Evolutionary conservation across 2,113 vertebrate species (phyloP), one percentile per base, ranked within the genome.

Genomic region (Hippolais icterina): DNA sequence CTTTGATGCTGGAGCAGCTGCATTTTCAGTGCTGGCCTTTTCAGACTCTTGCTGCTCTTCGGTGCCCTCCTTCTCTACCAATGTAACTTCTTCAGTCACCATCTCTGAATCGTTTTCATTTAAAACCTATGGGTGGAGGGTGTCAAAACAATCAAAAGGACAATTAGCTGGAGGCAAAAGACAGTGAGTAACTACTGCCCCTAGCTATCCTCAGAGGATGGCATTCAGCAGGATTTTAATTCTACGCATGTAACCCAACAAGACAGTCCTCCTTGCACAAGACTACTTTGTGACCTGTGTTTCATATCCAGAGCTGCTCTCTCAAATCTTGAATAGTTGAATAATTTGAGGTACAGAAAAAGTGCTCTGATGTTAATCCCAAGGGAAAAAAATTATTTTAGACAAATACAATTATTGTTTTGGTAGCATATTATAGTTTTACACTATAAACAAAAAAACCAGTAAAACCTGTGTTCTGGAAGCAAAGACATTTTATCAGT

Each of bases 21-120:
- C n/a, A 31, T 77, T 95, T 72, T 93, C 97, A 82, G 41, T 68
- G 56, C 37, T 87, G 81, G 86, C 75, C 69, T 86, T 96, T 57
- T 92, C 87, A 72, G 83, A 42, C 31, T 68, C 77, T 11, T 92
- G 71, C 46, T 96, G 61, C n/a, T 98, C 97, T 77, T 97, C 96
- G 2, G 11, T 20, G 22, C 59, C 42, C 22, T 87, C 92, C 57
- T 96, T 94, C 35, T 97, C 96, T 68, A 83, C 91, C 47, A 39
- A 59, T 42, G 64, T 17, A 46, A 24, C 44, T 97, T 97, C 97
- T 10, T 96, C 96, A 56, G 77, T 28, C 49, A 74, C 33, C 23
- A 37, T 35, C 94, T 98, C 98, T 64, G 97, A 90, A 79, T 97
- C 96, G 82, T 77, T 77, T 89, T 91, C 50, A 76, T 90, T 96